Percentiles rank a stretch among this genome's conserved stretches.
phyloP scores from a whole-genome alignment of 2,113 vertebrate genomes.

The Alethe castanea region DNA sequence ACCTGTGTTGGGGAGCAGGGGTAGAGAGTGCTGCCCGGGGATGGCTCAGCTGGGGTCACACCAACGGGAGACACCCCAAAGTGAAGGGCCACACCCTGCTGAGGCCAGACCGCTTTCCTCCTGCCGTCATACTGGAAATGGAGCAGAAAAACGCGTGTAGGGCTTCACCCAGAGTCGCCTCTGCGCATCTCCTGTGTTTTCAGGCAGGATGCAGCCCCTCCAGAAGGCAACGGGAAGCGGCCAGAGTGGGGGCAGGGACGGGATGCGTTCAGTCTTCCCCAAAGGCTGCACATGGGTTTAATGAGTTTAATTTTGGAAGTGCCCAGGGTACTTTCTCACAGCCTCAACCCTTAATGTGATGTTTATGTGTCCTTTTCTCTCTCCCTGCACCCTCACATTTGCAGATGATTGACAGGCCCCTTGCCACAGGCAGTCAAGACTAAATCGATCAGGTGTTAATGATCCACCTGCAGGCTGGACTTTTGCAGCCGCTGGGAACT shows the following conservation, averaged over 20 bases:
- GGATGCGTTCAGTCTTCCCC: neutral
- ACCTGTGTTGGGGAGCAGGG: neutral
- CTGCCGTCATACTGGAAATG: rapidly evolving
- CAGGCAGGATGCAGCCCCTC: neutral
- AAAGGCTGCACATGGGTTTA: neutral
- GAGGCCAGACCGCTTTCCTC: neutral
- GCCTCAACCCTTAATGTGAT: neutral
- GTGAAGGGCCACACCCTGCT: neutral
- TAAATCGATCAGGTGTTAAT: neutral
- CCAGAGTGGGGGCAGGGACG: rapidly evolving
- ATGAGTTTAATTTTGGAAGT: neutral
- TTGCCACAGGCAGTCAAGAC: neutral
- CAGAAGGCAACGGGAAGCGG: rapidly evolving
- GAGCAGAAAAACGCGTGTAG: rapidly evolving
- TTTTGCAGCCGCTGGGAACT: neutral
- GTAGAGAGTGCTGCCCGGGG: neutral
- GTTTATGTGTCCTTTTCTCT: neutral
- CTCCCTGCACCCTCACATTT: neutral
- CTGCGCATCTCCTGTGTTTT: neutral
- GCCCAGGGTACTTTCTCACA: neutral
- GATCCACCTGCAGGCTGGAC: neutral
- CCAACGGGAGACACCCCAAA: rapidly evolving
- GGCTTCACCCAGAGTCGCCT: neutral
- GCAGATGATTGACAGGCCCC: neutral
- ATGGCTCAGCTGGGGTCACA: neutral